Conservation (phyloP, 2,888 invertebrate genomes). For the Agriotes lineatus region DNA sequence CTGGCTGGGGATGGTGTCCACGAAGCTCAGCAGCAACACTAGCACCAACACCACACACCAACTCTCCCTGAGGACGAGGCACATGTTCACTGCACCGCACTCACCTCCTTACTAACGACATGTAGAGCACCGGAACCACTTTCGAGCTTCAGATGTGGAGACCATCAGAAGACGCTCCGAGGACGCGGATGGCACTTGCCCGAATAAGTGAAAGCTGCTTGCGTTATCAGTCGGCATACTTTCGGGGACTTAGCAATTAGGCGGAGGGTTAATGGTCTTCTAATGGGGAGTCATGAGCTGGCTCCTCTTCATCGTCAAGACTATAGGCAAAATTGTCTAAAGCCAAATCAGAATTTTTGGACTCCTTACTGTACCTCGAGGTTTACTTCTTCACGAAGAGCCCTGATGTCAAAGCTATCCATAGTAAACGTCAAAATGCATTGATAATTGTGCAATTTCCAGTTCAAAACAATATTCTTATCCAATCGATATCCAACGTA, state of each 20-base stretch:
- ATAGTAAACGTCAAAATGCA: too few species aligned
- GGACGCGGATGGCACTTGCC: conserved; percentile 34
- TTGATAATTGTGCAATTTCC: too few species aligned
- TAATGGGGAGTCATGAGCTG: too few species aligned
- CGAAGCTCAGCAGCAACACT: conserved; percentile 52
- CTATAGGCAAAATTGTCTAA: too few species aligned
- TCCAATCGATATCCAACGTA: too few species aligned
- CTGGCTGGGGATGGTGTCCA: conserved; percentile 68
- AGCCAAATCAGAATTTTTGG: too few species aligned
- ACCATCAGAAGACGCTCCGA: conserved; percentile 51
- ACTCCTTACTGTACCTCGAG: too few species aligned
- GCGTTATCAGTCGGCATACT: conserved; percentile 36
- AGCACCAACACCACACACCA: conserved; percentile 48
- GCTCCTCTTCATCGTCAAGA: too few species aligned
- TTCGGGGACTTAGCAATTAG: conserved; percentile 9
- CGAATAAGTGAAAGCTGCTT: conserved; percentile 41
- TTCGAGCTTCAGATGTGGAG: conserved; percentile 57
- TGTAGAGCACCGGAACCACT: conserved; percentile 56
- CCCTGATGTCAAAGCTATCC: too few species aligned
- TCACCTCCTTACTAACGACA: conserved; percentile 58
- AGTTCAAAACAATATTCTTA: too few species aligned
- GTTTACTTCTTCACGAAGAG: too few species aligned
- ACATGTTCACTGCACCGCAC: conserved; percentile 58
- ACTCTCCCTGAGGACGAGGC: conserved; percentile 50
- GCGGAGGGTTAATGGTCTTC: too few species aligned